A percentile compares a stretch with the other conserved stretches of the same genome.
Evolutionary conservation across 2,888 invertebrate species (phyloP).

Genomic region (Cremastinae sp.): DNA sequence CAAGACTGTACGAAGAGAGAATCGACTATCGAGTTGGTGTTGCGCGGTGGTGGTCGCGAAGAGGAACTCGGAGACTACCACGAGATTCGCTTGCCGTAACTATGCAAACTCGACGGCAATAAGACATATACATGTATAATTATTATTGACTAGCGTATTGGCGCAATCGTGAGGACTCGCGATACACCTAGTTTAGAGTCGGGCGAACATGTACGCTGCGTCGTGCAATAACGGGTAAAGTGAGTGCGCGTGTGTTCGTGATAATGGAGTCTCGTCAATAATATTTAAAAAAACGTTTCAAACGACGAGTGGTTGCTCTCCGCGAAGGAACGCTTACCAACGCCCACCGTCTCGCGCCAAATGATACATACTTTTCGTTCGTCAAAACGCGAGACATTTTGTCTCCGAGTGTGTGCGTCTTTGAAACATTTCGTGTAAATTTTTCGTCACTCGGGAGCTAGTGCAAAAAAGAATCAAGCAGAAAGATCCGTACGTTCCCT

Average conservation of each 20-base stretch:
- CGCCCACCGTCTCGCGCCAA: constrained; percentile 39
- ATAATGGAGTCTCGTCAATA: constrained; percentile 44
- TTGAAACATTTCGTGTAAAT: constrained; percentile 12
- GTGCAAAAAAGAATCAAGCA: too few species aligned
- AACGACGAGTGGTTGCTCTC: constrained; percentile 4
- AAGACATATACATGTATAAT: constrained; percentile 28
- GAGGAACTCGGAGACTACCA: constrained; percentile 6
- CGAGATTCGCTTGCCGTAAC: constrained; percentile 38
- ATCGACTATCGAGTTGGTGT: constrained; percentile 29
- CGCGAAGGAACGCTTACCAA: constrained; percentile 29
- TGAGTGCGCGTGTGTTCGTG: constrained; percentile 19
- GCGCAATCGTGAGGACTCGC: constrained; percentile 27
- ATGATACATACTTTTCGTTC: constrained; percentile 19
- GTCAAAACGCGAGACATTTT: constrained; percentile 14
- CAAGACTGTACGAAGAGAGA: constrained; percentile 1
- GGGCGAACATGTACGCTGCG: constrained; percentile 17
- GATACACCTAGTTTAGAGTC: constrained; percentile 33
- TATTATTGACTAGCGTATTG: constrained; percentile 37
- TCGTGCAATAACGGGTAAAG: constrained; percentile 21
- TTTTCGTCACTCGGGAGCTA: neutral
- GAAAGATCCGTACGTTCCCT: too few species aligned
- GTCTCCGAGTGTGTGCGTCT: constrained; percentile 13
- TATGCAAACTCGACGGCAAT: constrained; percentile 42
- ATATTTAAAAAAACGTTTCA: constrained; percentile 4
- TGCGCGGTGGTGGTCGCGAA: constrained; percentile 32